phyloP scores from a whole-genome alignment of 2,888 invertebrate species.

The Rhopalosiphum nymphaeae region DNA sequence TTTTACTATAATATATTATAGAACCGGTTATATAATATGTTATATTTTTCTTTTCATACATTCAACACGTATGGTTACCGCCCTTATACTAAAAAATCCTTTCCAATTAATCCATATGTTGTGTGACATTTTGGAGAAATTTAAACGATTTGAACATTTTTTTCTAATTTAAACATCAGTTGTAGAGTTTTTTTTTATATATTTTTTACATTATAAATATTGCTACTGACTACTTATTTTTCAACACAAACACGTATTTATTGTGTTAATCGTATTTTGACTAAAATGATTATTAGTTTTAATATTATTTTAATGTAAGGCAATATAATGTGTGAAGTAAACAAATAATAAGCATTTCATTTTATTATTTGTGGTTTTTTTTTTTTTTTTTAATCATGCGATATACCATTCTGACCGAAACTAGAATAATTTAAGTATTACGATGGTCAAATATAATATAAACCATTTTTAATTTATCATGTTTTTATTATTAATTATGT shows the following conservation, averaged over 20 bases:
- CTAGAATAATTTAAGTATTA: not conserved
- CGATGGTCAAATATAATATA: not conserved
- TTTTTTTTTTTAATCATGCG: not conserved
- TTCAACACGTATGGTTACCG: not conserved
- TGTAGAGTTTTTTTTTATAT: not conserved
- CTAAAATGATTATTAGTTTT: not conserved
- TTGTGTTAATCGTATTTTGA: not conserved
- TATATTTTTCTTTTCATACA: not conserved
- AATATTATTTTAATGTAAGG: not conserved
- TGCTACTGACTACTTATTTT: not conserved
- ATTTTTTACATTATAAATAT: not conserved
- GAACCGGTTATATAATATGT: not conserved
- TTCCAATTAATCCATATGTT: not conserved
- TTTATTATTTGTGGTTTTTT: too few relatives aligned
- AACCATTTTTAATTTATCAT: not conserved
- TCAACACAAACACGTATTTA: not conserved
- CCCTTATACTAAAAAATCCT: not conserved
- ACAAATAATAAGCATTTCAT: not conserved
- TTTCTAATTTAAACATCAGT: not conserved
- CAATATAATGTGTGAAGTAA: not conserved
- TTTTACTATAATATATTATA: not conserved
- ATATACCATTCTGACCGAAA: not conserved
- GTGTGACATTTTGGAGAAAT: not conserved
- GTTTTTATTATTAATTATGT: not conserved
- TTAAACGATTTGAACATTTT: not conserved